Percentiles rank a stretch among this genome's conserved stretches.
Conservation (phyloP, 2,113 vertebrate species). For the Procapra przewalskii region DNA sequence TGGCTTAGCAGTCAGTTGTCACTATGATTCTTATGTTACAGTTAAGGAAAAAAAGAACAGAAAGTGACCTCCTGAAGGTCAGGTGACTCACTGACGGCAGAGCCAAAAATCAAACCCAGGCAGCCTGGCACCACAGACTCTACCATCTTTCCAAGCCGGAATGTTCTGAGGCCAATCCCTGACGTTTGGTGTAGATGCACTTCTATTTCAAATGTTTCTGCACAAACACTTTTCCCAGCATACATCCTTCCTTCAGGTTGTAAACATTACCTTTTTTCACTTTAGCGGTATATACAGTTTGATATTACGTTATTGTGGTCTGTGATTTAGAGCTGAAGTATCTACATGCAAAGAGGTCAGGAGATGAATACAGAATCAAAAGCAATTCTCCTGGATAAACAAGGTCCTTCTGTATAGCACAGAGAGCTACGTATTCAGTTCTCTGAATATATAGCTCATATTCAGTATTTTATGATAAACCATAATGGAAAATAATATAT, state of each 20-base stretch:
- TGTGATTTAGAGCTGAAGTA: not conserved
- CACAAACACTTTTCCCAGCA: not conserved
- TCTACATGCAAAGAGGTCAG: not conserved
- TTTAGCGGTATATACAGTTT: not conserved
- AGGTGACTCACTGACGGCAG: not conserved
- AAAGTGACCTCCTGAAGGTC: not conserved
- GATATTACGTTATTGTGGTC: not conserved
- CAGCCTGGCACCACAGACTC: not conserved
- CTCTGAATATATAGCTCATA: too few species aligned
- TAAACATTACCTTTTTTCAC: not conserved
- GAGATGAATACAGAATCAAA: conserved; percentile 12
- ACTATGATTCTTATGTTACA: not conserved
- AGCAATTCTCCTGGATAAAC: not conserved
- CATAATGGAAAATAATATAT: not conserved
- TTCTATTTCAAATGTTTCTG: not conserved
- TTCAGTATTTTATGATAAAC: not conserved
- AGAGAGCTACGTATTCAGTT: not conserved
- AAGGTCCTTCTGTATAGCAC: not conserved
- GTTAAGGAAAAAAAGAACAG: not conserved
- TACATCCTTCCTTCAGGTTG: too few species aligned
- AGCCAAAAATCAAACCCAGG: not conserved
- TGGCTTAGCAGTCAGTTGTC: not conserved
- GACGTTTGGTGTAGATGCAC: not conserved
- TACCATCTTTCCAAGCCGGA: not conserved
- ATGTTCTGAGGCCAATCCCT: not conserved